Conservation (phyloP, 64 coral and sea anemone species). For the Trachythela sp. region DNA sequence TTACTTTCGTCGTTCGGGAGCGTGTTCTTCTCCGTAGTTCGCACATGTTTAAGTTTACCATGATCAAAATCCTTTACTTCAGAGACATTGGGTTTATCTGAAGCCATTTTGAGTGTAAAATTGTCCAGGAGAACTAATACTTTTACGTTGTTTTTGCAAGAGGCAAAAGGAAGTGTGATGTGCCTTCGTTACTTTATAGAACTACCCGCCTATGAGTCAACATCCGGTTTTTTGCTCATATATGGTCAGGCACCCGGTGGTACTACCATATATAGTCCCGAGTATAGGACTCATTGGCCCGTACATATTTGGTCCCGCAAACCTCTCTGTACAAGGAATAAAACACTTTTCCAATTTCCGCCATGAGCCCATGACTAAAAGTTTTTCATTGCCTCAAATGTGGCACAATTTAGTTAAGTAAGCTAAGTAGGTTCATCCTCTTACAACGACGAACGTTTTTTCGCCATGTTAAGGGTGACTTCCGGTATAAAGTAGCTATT, state of each 20-base stretch:
- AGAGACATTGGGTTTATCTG: not conserved
- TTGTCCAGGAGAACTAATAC: not conserved
- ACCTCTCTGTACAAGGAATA: not conserved
- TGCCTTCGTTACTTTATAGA: not conserved
- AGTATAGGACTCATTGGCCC: not conserved
- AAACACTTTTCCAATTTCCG: not conserved
- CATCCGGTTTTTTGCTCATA: not conserved
- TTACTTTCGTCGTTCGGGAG: constrained; percentile 1
- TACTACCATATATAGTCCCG: not conserved
- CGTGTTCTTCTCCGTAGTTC: not conserved
- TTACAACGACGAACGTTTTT: not conserved
- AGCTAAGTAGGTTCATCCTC: not conserved
- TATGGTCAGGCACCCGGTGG: not conserved
- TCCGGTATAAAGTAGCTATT: not conserved
- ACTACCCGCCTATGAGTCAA: not conserved
- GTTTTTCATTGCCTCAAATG: not conserved
- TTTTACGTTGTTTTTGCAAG: not conserved
- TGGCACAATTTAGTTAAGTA: too few species aligned
- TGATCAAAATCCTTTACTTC: not conserved
- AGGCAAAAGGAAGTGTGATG: not conserved
- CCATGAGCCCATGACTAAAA: not conserved
- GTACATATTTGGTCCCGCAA: not conserved
- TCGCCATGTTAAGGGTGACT: not conserved
- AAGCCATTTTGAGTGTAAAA: not conserved
- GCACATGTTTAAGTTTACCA: not conserved